Percentiles rank a stretch among this genome's conserved stretches.
phyloP scores from a whole-genome alignment of 2,113 vertebrate species.

The Rhombomys opimus region DNA sequence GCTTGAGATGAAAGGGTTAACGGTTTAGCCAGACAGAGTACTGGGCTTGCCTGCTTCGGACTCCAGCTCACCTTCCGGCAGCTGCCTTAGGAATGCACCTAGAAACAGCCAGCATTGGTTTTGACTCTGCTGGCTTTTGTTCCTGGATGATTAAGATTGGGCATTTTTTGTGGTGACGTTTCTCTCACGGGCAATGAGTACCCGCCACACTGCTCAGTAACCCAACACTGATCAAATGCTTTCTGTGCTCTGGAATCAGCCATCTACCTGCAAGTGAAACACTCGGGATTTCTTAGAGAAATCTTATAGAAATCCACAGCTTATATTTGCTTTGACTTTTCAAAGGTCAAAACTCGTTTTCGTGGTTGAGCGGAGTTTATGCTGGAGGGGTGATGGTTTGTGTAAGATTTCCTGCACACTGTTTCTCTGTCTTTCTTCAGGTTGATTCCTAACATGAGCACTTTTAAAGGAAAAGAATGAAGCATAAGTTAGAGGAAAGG shows the following conservation, averaged over 20 bases:
- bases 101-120: slow-evolving; percentile 75
- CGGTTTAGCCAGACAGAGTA: background rate
- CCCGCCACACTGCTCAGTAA: slow-evolving; percentile 79
- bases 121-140: slow-evolving; percentile 76
- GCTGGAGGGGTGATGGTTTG: slow-evolving; percentile 25
- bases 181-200: slow-evolving; percentile 86
- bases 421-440: background rate
- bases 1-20: slow-evolving; percentile 14
- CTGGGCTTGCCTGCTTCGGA: slow-evolving; percentile 50
- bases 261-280: slow-evolving; percentile 81
- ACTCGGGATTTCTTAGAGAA: slow-evolving; percentile 77
- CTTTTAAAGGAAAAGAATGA: slow-evolving; percentile 34
- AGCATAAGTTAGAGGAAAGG: slow-evolving; percentile 60
- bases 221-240: slow-evolving; percentile 82
- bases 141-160: slow-evolving; percentile 54
- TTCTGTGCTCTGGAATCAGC: slow-evolving; percentile 82
- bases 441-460: background rate
- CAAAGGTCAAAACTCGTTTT: slow-evolving; percentile 78
- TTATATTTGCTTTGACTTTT: slow-evolving; percentile 80
- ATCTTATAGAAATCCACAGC: too few relatives aligned
- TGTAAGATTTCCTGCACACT: slow-evolving; percentile 32
- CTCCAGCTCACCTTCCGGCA: slow-evolving; percentile 71
- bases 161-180: slow-evolving; percentile 85
- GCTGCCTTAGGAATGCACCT: slow-evolving; percentile 84
- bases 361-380: slow-evolving; percentile 44